A percentile compares a stretch with the other conserved stretches of the same genome.
These are phyloP conservation scores for Craseonycteris thonglongyai DNA, from an alignment of 2,113 vertebrate species.

Conservation along the genomic window DNA sequence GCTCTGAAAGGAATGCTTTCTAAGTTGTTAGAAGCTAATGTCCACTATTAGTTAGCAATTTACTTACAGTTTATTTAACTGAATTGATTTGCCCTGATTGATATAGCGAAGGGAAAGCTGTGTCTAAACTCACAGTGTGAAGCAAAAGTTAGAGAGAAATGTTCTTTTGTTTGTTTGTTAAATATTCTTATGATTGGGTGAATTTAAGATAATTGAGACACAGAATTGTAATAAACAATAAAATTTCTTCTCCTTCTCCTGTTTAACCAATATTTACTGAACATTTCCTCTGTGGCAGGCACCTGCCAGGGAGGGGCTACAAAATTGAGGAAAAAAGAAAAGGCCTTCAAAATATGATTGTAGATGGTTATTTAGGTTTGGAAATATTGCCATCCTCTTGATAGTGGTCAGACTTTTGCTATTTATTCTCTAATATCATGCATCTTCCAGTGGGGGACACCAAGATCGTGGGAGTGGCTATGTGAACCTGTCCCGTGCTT, in stretches of 20 bases:
- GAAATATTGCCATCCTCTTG: constrained; percentile 9
- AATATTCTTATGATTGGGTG: background rate
- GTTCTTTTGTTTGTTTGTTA: constrained; percentile 10
- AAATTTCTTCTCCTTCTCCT: background rate
- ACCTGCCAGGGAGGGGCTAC: background rate
- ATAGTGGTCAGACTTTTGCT: background rate
- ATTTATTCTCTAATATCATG: background rate
- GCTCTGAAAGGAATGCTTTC: constrained; percentile 14
- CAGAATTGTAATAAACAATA: background rate
- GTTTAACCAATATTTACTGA: constrained; percentile 25
- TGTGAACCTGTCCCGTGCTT: background rate
- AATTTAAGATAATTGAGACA: background rate
- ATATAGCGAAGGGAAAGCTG: background rate
- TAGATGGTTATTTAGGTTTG: background rate
- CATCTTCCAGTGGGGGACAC: background rate
- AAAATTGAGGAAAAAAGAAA: background rate
- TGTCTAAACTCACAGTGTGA: background rate
- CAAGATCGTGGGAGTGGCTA: background rate
- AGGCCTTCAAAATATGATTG: background rate
- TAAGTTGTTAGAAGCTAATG: background rate
- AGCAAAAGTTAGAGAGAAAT: background rate
- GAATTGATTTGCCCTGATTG: constrained; percentile 1
- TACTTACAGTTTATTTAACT: constrained; percentile 30
- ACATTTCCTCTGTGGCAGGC: constrained; percentile 17
- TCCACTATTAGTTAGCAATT: background rate